A percentile compares a stretch with the other conserved stretches of the same genome.
These are phyloP conservation scores for Hydrozoanthus gracilis DNA, from an alignment of 92 coral and sea anemone species.

Conservation along the genomic window DNA sequence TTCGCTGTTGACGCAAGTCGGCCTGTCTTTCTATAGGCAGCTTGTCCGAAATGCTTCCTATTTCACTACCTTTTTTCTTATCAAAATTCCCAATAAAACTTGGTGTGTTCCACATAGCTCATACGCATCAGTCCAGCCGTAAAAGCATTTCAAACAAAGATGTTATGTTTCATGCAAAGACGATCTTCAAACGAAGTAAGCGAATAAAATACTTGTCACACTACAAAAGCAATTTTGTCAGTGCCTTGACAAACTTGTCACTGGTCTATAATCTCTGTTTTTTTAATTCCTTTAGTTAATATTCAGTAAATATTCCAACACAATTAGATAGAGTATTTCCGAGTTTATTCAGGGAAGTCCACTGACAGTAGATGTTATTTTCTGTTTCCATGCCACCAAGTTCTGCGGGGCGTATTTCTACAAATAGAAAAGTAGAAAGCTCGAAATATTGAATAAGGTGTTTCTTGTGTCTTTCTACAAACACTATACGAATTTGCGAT, in stretches of 20 bases:
- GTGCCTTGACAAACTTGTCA: slow-evolving; percentile 39
- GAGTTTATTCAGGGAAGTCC: not conserved
- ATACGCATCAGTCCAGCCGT: no score
- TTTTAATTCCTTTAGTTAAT: slow-evolving; percentile 16
- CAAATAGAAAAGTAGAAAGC: not conserved
- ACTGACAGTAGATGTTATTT: not conserved
- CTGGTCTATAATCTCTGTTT: not conserved
- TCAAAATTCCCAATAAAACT: slow-evolving; percentile 33
- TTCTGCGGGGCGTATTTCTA: slow-evolving; percentile 9
- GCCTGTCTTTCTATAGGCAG: slow-evolving; percentile 67
- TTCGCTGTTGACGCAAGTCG: slow-evolving; percentile 59
- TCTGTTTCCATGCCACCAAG: slow-evolving; percentile 7
- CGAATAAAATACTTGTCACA: slow-evolving; percentile 4
- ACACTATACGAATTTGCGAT: not conserved
- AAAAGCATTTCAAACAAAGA: no score
- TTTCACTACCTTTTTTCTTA: slow-evolving; percentile 10
- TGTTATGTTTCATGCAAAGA: not conserved
- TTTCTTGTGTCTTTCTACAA: slow-evolving; percentile 1
- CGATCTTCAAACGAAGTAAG: not conserved
- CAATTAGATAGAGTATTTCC: not conserved
- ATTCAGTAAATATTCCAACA: slow-evolving; percentile 22
- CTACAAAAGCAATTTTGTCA: slow-evolving; percentile 17
- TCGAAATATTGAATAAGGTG: not conserved
- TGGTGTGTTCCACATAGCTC: slow-evolving; percentile 34
- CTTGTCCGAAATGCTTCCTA: slow-evolving; percentile 32